A percentile compares a stretch with the other conserved stretches of the same genome.
Evolutionary conservation across 2,113 vertebrate genomes (phyloP).

Genomic region (Chiloscyllium plagiosum): DNA sequence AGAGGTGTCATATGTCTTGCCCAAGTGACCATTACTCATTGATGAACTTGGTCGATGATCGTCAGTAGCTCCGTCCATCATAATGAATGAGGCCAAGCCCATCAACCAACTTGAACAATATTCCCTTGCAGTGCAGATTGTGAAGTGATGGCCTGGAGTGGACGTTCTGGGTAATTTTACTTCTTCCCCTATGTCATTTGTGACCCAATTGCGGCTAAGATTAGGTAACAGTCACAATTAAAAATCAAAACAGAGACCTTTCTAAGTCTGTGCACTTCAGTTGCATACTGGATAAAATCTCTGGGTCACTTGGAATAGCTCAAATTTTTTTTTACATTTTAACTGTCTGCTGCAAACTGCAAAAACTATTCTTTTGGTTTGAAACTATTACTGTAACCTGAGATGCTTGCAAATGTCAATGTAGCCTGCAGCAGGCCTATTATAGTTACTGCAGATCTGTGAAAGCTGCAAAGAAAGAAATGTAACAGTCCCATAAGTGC

Average conservation of each 20-base stretch:
- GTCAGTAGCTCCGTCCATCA: neutral
- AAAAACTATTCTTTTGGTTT: neutral
- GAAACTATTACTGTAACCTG: neutral
- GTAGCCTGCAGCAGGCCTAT: neutral
- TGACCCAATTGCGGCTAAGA: neutral
- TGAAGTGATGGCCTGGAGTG: neutral
- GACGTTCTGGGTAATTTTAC: neutral
- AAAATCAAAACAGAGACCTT: neutral
- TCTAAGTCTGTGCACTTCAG: neutral
- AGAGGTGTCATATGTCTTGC: neutral
- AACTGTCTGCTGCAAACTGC: neutral
- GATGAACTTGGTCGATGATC: neutral
- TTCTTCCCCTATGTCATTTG: neutral
- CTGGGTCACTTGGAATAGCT: neutral
- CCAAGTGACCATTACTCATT: neutral
- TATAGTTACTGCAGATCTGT: neutral
- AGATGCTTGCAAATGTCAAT: neutral
- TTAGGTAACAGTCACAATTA: neutral
- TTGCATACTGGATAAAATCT: neutral
- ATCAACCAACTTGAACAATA: neutral
- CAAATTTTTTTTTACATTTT: neutral
- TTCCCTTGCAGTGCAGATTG: too few species aligned
- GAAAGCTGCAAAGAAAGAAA: neutral
- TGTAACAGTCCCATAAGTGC: neutral
- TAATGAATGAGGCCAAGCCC: neutral